phyloP scores from a whole-genome alignment of 2,113 vertebrate species.

The Columba livia region DNA sequence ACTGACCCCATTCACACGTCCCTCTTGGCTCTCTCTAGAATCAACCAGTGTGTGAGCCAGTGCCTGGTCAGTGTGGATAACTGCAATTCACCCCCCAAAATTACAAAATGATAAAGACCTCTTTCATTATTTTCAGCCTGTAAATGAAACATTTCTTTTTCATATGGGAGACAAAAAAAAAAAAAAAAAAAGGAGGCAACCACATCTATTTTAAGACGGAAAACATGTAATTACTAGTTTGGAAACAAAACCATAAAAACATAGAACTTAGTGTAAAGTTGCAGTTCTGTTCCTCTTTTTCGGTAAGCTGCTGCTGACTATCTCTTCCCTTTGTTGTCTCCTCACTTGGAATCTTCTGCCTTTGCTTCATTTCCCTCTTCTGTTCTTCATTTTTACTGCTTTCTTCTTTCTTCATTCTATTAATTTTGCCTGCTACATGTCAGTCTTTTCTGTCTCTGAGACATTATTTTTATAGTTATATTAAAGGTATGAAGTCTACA shows the following conservation, averaged over 20 bases:
- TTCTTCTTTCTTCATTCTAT: background rate
- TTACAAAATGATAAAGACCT: background rate
- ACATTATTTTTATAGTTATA: background rate
- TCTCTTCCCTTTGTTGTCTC: background rate
- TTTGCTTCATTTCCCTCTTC: background rate
- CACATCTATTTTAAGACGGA: background rate
- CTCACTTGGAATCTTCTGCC: background rate
- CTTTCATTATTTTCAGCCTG: background rate
- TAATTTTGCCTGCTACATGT: background rate
- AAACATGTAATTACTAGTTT: constrained; percentile 3
- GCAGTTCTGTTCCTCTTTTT: background rate
- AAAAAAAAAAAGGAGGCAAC: background rate
- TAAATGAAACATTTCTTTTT: constrained; percentile 8
- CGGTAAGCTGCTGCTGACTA: background rate
- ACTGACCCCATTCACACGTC: background rate
- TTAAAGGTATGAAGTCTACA: background rate
- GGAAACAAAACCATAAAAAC: background rate
- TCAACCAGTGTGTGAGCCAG: background rate
- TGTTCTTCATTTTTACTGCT: background rate
- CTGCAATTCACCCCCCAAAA: background rate
- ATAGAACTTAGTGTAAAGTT: background rate
- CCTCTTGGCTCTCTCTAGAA: background rate
- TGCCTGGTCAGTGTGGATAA: background rate
- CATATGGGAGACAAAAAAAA: background rate
- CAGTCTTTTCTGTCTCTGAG: background rate